Conservation (phyloP, 2,797 vertebrate genomes). For the Danionella dracula region DNA sequence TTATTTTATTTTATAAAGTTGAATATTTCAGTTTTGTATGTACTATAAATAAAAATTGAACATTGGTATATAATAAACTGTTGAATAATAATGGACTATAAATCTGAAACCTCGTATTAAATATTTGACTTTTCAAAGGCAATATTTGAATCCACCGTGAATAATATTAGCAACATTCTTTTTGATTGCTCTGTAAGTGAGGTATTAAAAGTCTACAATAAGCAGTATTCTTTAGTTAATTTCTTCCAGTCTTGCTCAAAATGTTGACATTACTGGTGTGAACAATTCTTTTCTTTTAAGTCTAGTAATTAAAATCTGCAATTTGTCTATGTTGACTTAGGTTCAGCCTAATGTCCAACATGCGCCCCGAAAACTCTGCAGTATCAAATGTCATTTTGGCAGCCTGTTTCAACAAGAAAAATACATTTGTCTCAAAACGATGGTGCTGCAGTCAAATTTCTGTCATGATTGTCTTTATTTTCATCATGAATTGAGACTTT, state of each 20-base stretch:
- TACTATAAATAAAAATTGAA: too few relatives aligned
- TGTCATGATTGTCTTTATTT: neutral
- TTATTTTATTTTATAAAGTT: too few relatives aligned
- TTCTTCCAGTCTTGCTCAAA: neutral
- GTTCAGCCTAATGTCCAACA: neutral
- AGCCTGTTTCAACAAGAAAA: constrained; percentile 9
- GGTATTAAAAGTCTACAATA: too few relatives aligned
- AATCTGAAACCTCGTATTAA: too few relatives aligned
- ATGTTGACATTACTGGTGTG: neutral
- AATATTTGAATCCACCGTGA: too few relatives aligned
- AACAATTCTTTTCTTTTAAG: neutral
- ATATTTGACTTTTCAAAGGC: too few relatives aligned
- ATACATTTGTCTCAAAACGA: neutral
- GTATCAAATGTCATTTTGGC: constrained; percentile 33
- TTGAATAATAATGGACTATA: too few relatives aligned
- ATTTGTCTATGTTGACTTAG: neutral
- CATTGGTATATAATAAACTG: too few relatives aligned
- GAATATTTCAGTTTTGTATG: too few relatives aligned
- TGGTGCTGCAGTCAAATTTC: neutral
- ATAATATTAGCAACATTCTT: too few relatives aligned
- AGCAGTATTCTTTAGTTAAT: neutral
- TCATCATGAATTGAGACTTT: neutral
- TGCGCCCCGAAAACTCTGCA: neutral
- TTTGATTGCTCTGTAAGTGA: neutral
- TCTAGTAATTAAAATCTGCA: neutral